Evolutionary conservation across 2,888 invertebrate species (phyloP).

Genomic region (Heliothis peltigera): DNA sequence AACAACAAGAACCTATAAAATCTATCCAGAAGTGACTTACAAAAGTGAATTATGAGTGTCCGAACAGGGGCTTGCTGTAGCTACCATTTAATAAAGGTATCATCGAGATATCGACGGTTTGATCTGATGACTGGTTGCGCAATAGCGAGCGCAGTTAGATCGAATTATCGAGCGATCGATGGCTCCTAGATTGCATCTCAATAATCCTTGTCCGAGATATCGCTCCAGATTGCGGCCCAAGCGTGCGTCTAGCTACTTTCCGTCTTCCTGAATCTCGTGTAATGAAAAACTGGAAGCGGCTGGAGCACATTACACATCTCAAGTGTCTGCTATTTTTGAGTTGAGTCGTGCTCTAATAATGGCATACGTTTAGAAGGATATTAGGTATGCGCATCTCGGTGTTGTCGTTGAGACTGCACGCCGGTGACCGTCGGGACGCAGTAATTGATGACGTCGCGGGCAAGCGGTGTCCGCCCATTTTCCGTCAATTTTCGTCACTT

Average conservation of each 20-base stretch:
- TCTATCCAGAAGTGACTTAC: constrained; percentile 57
- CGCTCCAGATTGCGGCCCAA: constrained; percentile 78
- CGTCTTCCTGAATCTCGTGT: constrained; percentile 79
- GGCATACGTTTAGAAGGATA: constrained; percentile 76
- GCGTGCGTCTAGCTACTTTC: constrained; percentile 76
- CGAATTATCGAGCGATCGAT: constrained; percentile 87
- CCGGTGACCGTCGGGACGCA: constrained; percentile 87
- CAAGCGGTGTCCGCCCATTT: constrained; percentile 89
- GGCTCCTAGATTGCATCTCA: constrained; percentile 88
- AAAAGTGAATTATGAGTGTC: constrained; percentile 62
- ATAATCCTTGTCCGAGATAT: constrained; percentile 85
- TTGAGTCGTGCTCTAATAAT: constrained; percentile 74
- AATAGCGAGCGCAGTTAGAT: constrained; percentile 83
- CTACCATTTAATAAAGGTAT: constrained; percentile 89
- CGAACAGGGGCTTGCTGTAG: constrained; percentile 61
- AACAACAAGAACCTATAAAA: constrained; percentile 43
- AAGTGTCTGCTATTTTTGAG: constrained; percentile 50
- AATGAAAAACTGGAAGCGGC: constrained; percentile 69
- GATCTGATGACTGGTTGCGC: constrained; percentile 86
- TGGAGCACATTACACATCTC: constrained; percentile 38
- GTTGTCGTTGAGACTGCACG: constrained; percentile 74
- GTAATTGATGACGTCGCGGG: constrained; percentile 90
- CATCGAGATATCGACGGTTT: constrained; percentile 78
- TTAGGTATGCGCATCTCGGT: constrained; percentile 82
- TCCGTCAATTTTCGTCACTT: constrained; percentile 90